Conservation (phyloP, 2,797 vertebrate genomes). For the Myotis planiceps region DNA sequence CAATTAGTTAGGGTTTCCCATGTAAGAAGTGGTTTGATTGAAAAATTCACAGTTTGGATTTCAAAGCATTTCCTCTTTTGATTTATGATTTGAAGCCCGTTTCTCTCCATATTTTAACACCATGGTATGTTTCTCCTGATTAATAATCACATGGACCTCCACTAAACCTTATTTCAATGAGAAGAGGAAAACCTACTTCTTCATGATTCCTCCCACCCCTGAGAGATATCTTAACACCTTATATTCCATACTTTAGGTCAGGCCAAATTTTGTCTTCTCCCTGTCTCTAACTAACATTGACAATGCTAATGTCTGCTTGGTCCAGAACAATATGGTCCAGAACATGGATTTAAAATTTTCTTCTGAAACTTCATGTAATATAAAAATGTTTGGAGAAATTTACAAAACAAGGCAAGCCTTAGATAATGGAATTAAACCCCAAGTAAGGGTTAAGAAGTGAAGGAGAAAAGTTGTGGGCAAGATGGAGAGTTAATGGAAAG, state of each 20-base stretch:
- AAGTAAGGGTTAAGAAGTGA: background rate
- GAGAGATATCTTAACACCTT: background rate
- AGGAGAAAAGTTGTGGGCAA: background rate
- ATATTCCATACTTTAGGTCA: background rate
- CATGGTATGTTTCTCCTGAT: background rate
- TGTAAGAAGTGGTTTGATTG: background rate
- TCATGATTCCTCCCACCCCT: background rate
- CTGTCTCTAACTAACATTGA: background rate
- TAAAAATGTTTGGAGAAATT: background rate
- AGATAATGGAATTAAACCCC: background rate
- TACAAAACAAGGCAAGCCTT: background rate
- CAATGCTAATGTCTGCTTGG: background rate
- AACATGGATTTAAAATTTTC: background rate
- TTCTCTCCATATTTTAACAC: background rate
- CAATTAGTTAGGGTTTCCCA: constrained; percentile 19
- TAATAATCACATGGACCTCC: background rate
- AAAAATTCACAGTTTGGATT: background rate
- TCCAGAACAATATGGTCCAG: background rate
- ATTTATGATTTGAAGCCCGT: background rate
- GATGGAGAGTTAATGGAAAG: background rate
- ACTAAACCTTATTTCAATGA: background rate
- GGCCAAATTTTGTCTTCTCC: background rate
- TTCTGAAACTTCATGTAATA: background rate
- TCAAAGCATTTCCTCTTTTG: background rate
- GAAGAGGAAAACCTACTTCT: background rate